These are phyloP conservation scores for Drosophila setifemur DNA, from an alignment of 1,140 invertebrate species.

Conservation along the genomic window DNA sequence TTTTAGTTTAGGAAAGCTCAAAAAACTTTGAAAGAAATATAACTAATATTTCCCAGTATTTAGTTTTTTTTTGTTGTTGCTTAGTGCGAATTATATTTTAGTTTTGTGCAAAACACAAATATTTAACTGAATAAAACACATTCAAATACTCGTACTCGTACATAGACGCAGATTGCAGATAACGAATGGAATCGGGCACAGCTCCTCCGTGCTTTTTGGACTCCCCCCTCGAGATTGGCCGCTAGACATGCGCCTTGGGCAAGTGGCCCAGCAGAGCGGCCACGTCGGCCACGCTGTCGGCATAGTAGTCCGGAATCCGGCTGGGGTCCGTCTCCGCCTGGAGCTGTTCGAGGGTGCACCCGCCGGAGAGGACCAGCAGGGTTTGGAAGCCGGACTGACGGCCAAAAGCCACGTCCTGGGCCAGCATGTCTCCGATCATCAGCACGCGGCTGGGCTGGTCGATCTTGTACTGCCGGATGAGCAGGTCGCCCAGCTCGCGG, in stretches of 20 bases:
- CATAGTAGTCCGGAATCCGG: conserved; percentile 83
- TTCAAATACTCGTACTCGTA: no score
- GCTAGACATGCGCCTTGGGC: conserved; percentile 53
- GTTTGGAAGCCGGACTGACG: conserved; percentile 84
- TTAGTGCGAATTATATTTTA: no score
- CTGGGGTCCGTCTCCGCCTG: conserved; percentile 29
- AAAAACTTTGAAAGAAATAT: no score
- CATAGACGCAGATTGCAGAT: no score
- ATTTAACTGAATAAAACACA: no score
- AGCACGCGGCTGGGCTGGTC: conserved; percentile 84
- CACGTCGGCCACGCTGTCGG: conserved; percentile 73
- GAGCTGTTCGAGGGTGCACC: conserved; percentile 75
- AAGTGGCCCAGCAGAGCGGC: conserved; percentile 19
- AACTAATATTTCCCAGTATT: no score
- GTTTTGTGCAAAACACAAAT: no score
- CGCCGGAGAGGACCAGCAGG: conserved; percentile 83
- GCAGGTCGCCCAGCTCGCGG: conserved; percentile 80
- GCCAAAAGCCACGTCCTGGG: conserved; percentile 84
- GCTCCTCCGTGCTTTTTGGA: no score
- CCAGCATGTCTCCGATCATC: conserved; percentile 86
- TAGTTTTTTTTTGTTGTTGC: no score
- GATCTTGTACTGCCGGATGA: conserved; percentile 82
- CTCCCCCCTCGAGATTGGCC: background rate
- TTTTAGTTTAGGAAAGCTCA: no score
- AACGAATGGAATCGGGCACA: no score